Evolutionary conservation across 2,797 vertebrate genomes (phyloP), one percentile per base, ranked within the genome.

Genomic region (Selene dorsalis): DNA sequence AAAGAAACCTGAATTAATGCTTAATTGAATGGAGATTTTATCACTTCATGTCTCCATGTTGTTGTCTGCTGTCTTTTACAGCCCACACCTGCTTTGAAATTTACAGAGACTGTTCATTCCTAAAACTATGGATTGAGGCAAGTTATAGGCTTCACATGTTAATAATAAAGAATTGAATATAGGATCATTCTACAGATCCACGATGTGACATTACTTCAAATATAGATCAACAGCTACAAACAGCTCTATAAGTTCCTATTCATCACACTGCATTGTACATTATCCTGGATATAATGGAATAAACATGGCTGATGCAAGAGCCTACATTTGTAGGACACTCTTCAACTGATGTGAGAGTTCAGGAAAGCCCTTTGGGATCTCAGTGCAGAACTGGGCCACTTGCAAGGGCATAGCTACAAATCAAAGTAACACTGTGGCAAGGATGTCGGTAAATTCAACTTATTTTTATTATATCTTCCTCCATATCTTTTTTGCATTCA

Each of bases 351-450:
- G 43, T 70, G 47, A 79, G 68, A 41, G 32, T 80, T 67, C 14
- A 64, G 43, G 30, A 28, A 75, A 66, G 50, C 69, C 80, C 64
- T 64, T 45, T 81, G 73, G 77, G 79, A 86, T 69, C 60, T 71
- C 60, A 84, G 68, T 79, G 69, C 77, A 77, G 67, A 87, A 86
- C 73, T 84, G 71, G 72, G 77, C 59, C 85, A 86, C 68, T 48
- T 73, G 48, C 58, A 84, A 82, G 58, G 82, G 66, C 77, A 90
- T 6, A 56, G 64, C 75, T 65, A 78, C 32, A 80, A 79, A 75
- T 68, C 64, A 84, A 73, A 73, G 72, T 74, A 73, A 18, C 53
- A 72, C 56, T 28, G 73, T 47, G 30, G 65, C 61, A 43, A 39
- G 17, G 47, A 70, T 30, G 39, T 39, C 48, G 75, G 26, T 32